These are phyloP conservation scores for Cacatua alba DNA, from an alignment of 2,113 vertebrate species.

Conservation along the genomic window DNA sequence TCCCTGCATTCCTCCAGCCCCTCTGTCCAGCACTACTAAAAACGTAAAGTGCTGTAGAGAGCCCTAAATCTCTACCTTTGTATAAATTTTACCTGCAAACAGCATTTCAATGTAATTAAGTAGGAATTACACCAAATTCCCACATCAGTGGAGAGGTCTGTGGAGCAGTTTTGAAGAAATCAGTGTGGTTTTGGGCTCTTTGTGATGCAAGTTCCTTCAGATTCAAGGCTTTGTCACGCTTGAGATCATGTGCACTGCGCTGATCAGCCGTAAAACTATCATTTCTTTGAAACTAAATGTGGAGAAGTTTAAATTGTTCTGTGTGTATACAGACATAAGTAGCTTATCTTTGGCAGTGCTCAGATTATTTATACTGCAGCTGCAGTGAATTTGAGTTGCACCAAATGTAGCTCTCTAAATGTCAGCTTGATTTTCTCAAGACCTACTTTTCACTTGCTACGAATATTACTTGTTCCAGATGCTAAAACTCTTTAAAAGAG, in stretches of 20 bases:
- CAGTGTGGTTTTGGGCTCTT: not conserved
- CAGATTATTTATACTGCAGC: conserved; percentile 50
- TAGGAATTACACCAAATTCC: not conserved
- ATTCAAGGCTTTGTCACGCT: conserved; percentile 28
- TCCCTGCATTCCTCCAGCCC: not conserved
- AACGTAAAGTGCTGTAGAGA: not conserved
- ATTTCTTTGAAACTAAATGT: conserved; percentile 49
- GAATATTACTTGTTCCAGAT: conserved; percentile 43
- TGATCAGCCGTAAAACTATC: conserved; percentile 3
- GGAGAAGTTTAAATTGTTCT: conserved; percentile 41
- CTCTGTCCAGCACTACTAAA: not conserved
- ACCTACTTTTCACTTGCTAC: conserved; percentile 39
- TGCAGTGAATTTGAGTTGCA: conserved; percentile 49
- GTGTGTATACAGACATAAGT: conserved; percentile 30
- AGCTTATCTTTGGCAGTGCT: conserved; percentile 35
- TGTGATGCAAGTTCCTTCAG: not conserved
- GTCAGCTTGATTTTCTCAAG: conserved; percentile 56
- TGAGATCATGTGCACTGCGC: not conserved
- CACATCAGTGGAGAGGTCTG: not conserved
- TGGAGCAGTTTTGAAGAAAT: not conserved
- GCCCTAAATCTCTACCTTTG: not conserved
- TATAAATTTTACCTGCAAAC: not conserved
- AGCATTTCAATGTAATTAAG: not conserved
- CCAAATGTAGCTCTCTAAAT: conserved; percentile 56
- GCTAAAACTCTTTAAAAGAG: conserved; percentile 23